Evolutionary conservation across 2,113 vertebrate genomes (phyloP).

Genomic region (Myrmophylax atrothorax): DNA sequence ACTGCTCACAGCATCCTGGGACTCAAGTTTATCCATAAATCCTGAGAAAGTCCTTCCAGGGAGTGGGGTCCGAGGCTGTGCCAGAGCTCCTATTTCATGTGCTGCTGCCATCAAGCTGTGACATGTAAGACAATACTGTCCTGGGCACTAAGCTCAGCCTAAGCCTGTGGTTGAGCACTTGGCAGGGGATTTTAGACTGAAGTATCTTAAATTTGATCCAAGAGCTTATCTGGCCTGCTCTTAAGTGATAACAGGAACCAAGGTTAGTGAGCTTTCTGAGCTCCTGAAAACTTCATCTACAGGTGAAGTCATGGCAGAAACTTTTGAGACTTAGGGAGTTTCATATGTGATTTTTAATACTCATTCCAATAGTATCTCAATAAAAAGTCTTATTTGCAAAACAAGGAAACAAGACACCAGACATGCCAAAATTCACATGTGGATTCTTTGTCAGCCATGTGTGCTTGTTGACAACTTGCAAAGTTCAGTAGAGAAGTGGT

Average conservation of each 20-base stretch:
- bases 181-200: neutral
- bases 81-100: neutral
- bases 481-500: neutral
- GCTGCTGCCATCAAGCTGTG: neutral
- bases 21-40: neutral
- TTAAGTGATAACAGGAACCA: neutral
- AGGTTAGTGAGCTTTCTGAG: neutral
- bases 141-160: neutral
- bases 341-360: neutral
- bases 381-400: neutral
- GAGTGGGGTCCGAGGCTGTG: rapidly evolving
- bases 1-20: neutral
- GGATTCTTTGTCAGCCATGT: neutral
- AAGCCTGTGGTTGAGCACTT: neutral
- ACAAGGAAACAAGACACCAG: neutral
- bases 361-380: neutral
- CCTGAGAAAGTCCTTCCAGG: neutral
- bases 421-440: neutral
- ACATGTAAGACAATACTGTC: neutral
- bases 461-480: neutral
- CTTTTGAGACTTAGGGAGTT: neutral
- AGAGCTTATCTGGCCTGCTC: neutral
- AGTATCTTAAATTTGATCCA: neutral
- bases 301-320: neutral
- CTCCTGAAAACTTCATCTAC: neutral